phyloP scores from a whole-genome alignment of 1,140 invertebrate species.

The Diachasmimorpha longicaudata region DNA sequence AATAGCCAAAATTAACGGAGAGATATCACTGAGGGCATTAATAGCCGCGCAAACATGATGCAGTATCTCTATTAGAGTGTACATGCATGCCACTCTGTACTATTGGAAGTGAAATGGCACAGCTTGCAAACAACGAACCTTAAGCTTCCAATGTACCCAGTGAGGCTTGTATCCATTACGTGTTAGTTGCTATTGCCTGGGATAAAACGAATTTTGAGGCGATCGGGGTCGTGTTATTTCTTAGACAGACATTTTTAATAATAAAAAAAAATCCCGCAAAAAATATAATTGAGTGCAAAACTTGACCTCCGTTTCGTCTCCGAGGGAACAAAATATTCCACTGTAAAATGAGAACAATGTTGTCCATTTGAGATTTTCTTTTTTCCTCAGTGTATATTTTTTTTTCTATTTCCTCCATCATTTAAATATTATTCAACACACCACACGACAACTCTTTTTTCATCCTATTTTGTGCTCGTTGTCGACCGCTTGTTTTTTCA shows the following conservation, averaged over 20 bases:
- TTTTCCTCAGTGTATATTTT: neutral
- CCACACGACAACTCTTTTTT: neutral
- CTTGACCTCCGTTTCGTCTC: no score
- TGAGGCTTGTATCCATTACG: neutral
- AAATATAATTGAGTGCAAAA: no score
- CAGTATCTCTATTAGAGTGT: neutral
- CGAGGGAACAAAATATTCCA: no score
- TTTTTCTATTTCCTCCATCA: neutral
- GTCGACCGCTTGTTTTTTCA: neutral
- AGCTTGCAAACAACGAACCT: neutral
- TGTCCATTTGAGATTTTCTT: neutral
- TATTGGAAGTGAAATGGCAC: neutral
- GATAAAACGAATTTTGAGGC: neutral
- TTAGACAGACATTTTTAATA: no score
- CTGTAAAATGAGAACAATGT: no score
- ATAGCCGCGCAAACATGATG: neutral
- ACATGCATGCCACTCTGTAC: neutral
- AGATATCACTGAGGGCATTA: neutral
- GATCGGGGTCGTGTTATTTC: neutral
- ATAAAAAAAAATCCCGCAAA: no score
- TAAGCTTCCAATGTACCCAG: neutral
- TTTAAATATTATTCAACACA: slow-evolving; percentile 1
- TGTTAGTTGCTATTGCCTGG: neutral
- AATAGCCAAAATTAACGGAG: neutral
- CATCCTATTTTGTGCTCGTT: neutral